Percentiles rank a stretch among this genome's conserved stretches.
Evolutionary conservation across 2,113 vertebrate genomes (phyloP).

Genomic region (Petaurus breviceps): DNA sequence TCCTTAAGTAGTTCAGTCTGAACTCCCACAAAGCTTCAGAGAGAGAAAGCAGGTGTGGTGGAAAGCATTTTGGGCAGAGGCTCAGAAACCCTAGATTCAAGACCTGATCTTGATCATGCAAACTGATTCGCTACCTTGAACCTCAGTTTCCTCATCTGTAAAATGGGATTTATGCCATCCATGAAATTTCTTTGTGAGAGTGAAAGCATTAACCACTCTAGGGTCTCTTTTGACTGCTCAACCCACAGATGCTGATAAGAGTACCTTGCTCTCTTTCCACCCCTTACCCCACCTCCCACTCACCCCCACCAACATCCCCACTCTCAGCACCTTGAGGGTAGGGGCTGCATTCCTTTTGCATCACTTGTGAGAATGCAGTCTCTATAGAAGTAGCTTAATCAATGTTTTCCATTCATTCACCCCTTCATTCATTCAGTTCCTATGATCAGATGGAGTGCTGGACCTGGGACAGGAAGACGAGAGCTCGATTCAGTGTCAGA

Average conservation of each 20-base stretch:
- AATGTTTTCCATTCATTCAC: not conserved
- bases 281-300: too few species aligned
- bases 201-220: not conserved
- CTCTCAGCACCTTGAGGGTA: not conserved
- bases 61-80: not conserved
- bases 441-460: not conserved
- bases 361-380: not conserved
- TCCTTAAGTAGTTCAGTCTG: not conserved
- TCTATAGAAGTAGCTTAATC: not conserved
- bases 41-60: not conserved
- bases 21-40: not conserved
- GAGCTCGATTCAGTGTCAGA: not conserved
- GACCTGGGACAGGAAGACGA: not conserved
- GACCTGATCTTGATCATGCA: not conserved
- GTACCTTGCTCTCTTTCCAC: not conserved
- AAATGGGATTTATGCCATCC: not conserved
- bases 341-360: not conserved
- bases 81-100: not conserved
- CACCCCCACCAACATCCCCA: too few species aligned
- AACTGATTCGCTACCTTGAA: not conserved
- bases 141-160: not conserved
- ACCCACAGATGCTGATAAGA: not conserved
- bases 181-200: not conserved
- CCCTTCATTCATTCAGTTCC: not conserved
- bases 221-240: not conserved